Evolutionary conservation across 2,113 vertebrate species (phyloP).

Genomic region (Chionodraco myersi): DNA sequence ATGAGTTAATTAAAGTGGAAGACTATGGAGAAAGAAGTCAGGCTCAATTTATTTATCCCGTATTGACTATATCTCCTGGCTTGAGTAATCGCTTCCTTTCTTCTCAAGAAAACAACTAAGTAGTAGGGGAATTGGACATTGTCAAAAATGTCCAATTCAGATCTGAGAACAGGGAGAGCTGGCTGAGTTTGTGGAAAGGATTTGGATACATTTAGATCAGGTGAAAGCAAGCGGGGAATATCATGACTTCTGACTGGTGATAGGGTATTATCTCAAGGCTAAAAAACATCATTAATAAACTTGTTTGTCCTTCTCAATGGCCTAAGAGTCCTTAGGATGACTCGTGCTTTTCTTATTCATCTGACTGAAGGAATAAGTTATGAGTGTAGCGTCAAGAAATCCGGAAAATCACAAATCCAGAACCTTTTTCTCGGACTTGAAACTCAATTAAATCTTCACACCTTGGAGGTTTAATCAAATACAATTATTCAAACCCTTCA

Average conservation of each 20-base stretch:
- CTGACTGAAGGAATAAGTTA: constrained; percentile 18
- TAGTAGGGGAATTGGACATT: constrained; percentile 47
- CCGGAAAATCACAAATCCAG: constrained; percentile 3
- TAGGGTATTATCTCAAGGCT: background rate
- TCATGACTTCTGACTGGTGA: background rate
- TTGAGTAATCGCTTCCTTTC: constrained; percentile 58
- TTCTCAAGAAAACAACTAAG: constrained; percentile 52
- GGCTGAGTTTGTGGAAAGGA: constrained; percentile 3
- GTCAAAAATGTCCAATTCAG: constrained; percentile 47
- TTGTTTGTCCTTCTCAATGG: background rate
- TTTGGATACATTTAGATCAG: constrained; percentile 6
- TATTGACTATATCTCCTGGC: constrained; percentile 69
- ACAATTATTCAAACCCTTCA: constrained; percentile 18
- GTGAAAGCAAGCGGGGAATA: background rate
- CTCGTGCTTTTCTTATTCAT: background rate
- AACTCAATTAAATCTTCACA: constrained; percentile 4
- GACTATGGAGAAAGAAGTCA: constrained; percentile 64
- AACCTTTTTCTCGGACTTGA: too few relatives aligned
- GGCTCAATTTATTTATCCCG: constrained; percentile 71
- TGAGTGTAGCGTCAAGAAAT: background rate
- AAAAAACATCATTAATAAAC: constrained; percentile 3
- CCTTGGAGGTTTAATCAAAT: constrained; percentile 40
- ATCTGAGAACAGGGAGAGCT: constrained; percentile 6
- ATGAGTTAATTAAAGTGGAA: constrained; percentile 80
- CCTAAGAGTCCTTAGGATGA: constrained; percentile 4